These are phyloP conservation scores for Lomographa bimaculata DNA, from an alignment of 2,888 invertebrate species.

Conservation along the genomic window DNA sequence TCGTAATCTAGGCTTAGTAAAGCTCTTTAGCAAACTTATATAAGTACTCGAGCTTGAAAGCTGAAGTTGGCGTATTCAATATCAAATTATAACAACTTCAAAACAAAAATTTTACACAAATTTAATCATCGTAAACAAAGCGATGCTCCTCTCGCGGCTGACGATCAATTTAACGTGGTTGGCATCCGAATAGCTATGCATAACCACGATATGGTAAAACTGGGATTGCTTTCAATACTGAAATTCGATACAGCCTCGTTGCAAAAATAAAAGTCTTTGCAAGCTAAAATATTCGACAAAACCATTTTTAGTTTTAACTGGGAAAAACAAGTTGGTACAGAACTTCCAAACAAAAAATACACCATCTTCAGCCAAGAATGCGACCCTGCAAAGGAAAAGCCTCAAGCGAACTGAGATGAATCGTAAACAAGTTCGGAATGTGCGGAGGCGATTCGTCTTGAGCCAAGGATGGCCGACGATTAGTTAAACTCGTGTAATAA, in stretches of 20 bases:
- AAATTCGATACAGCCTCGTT: slow-evolving; percentile 12
- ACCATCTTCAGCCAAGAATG: no score
- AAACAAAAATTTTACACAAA: slow-evolving; percentile 13
- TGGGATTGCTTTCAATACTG: slow-evolving; percentile 15
- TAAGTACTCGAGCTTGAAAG: slow-evolving; percentile 10
- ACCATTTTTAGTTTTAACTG: no score
- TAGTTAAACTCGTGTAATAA: slow-evolving; percentile 52
- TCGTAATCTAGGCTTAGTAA: slow-evolving; percentile 18
- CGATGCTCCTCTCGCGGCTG: slow-evolving; percentile 14
- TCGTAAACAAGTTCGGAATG: slow-evolving; percentile 58
- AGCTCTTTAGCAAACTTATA: slow-evolving; percentile 15
- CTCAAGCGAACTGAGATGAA: slow-evolving; percentile 48
- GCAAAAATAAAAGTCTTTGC: slow-evolving; percentile 5
- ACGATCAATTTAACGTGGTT: slow-evolving; percentile 21
- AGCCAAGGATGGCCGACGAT: slow-evolving; percentile 44
- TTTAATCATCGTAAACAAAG: slow-evolving; percentile 24
- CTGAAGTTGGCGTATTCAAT: slow-evolving; percentile 1
- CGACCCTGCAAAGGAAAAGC: slow-evolving; percentile 45
- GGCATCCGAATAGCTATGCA: slow-evolving; percentile 17
- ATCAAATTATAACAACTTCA: not conserved
- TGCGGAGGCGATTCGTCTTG: slow-evolving; percentile 57
- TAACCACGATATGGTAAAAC: slow-evolving; percentile 12
- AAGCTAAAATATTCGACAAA: no score
- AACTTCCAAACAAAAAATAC: no score
- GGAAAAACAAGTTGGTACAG: no score